These are phyloP conservation scores for Cryptocheilus praepositus DNA, from an alignment of 2,888 invertebrate species.

Conservation along the genomic window DNA sequence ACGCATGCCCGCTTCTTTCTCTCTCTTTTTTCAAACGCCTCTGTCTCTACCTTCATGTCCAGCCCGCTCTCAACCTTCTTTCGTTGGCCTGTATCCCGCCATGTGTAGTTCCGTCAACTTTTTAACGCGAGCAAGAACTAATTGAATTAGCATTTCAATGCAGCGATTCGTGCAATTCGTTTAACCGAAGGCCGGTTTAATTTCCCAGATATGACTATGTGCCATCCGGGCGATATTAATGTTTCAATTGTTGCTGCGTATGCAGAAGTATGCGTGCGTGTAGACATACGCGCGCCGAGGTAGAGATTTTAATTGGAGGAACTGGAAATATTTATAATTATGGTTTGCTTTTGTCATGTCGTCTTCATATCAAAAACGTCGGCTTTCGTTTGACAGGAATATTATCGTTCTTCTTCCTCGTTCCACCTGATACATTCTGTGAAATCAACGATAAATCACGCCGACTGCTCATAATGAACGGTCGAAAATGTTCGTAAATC, in stretches of 20 bases:
- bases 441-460: no score
- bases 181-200: slow-evolving; percentile 32
- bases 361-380: no score
- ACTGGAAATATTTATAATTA: no score
- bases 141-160: slow-evolving; percentile 48
- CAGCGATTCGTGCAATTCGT: slow-evolving; percentile 38
- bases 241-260: slow-evolving; percentile 36
- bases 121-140: slow-evolving; percentile 35
- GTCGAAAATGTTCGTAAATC: no score
- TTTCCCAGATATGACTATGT: slow-evolving; percentile 17
- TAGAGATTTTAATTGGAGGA: neutral
- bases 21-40: slow-evolving; percentile 13
- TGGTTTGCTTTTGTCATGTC: no score
- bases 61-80: slow-evolving; percentile 15
- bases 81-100: slow-evolving; percentile 37
- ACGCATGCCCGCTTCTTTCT: neutral
- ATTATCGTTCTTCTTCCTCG: no score
- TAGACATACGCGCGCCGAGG: neutral
- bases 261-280: neutral
- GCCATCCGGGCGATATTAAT: slow-evolving; percentile 39
- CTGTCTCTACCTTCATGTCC: neutral
- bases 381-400: no score
- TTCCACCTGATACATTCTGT: no score
- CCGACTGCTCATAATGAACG: no score
- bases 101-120: slow-evolving; percentile 41